Evolutionary conservation across 2,113 vertebrate species (phyloP), one percentile per base, ranked within the genome.

Genomic region (Phrynocephalus versicolor): DNA sequence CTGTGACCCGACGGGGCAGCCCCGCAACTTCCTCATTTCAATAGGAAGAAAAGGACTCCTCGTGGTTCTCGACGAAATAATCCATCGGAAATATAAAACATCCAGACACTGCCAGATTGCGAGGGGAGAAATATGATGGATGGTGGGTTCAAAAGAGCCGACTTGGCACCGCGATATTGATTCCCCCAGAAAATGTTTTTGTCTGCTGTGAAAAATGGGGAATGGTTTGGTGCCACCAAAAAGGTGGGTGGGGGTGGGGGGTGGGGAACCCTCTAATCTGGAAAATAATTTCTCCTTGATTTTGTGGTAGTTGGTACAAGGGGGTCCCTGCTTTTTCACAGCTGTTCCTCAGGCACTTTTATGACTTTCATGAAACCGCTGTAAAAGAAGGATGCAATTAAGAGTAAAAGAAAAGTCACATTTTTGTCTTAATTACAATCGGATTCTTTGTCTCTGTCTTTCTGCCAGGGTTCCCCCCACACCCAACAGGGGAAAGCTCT

Each of bases 191-290:
- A 99, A 99, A 99, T 99, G 98, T 98, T 98, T 99, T 99, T 99
- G 98, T 99, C 98, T 98, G 97, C 96, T 96, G 95, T 99, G 98
- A 99, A 98, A 98, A 99, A 99, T 99, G 97, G 97, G 94, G 96
- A 85, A 95, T 96, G 96, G 94, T 79, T 96, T 95, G 9, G 35
- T 16, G 18, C 58, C 58, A 13, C 58, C 58, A 30, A n/a, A 67
- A 12, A 67, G 64, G 25, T 88, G 86, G 89, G 85, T 89, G 14
- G 58, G 94, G 87, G 93, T n/a, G n/a, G n/a, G n/a, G n/a, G n/a
- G n/a, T n/a, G n/a, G n/a, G n/a, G n/a, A n/a, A n/a, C n/a, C n/a
- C 95, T 92, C 92, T 95, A 94, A 96, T 96, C 93, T 96, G 83
- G 93, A 95, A 96, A 97, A 97, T 97, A 93, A 97, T 97, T 96